Evolutionary conservation across 2,113 vertebrate genomes (phyloP), one percentile per base, ranked within the genome.

Genomic region (Oreochromis niloticus): DNA sequence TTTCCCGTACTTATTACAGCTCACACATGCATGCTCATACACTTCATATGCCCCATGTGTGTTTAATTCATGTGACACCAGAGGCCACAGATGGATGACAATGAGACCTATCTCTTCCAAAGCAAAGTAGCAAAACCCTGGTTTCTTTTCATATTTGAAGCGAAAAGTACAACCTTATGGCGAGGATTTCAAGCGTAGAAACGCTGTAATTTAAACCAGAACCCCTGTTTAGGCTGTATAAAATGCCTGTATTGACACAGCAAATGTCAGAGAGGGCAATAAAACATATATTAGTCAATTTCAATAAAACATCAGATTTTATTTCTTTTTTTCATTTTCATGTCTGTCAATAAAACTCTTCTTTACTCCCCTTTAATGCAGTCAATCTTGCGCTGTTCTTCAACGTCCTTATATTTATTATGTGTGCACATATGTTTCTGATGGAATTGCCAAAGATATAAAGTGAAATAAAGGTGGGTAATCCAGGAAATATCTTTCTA

Each of bases 41-140:
- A 11, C 80, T 61, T 52, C 54, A 63, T 87, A 80, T 88, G 73
- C 73, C 46, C 73, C 73, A 78, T 78, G 88, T 88, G 87, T 91
- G 91, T 83, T 84, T 83, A 89, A 88, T 93, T 92, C 82, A 89
- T 87, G 85, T 82, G 87, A 93, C 91, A 89, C 90, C 14, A 59
- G 81, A 39, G 90, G 80, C 56, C 80, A 88, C 92, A 93, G 89
- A 94, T 92, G 94, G 94, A 91, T 90, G 82, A 91, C 66, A 78
- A 36, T 12, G 48, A 30, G 66, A 81, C 36, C 43, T 52, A 73
- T 89, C 84, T 86, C 88, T 83, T 92, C 41, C 82, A 75, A 85
- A 86, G 82, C 66, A 88, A 86, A 66, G 79, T 83, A 84, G 32
- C 50, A 86, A 83, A 87, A 73, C 50, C 50, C 10, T 16, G 13